Percentiles rank a stretch among this genome's conserved stretches.
phyloP scores from a whole-genome alignment of 2,888 invertebrate species.

The Drosophila mimica region DNA sequence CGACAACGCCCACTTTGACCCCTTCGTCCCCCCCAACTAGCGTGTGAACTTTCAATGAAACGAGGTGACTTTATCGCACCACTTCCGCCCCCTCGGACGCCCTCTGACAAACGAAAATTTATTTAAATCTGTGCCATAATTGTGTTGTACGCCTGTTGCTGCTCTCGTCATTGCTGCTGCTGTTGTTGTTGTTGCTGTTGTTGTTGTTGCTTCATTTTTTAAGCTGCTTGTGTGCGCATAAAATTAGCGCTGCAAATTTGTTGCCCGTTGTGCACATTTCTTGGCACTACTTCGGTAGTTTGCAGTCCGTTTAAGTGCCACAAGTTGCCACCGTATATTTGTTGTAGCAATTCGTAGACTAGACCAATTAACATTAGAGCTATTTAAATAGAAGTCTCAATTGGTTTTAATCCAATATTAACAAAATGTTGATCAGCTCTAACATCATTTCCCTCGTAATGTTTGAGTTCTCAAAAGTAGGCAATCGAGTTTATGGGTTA shows the following conservation, averaged over 20 bases:
- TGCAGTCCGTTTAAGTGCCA: conserved; percentile 51
- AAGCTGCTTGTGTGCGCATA: conserved; percentile 56
- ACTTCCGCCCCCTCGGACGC: conserved; percentile 25
- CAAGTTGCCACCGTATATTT: conserved; percentile 46
- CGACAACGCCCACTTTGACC: conserved; percentile 12
- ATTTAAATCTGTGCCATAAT: conserved; percentile 76
- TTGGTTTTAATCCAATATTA: neutral
- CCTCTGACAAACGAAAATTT: conserved; percentile 60
- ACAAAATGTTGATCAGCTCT: neutral
- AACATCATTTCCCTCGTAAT: neutral
- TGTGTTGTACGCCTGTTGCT: conserved; percentile 71
- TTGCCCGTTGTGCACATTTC: conserved; percentile 57
- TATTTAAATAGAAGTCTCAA: neutral
- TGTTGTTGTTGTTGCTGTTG: conserved; percentile 11
- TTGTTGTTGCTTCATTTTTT: conserved; percentile 3
- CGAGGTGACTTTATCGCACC: conserved; percentile 38
- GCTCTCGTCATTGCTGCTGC: conserved; percentile 11
- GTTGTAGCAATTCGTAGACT: conserved; percentile 1
- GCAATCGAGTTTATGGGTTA: neutral
- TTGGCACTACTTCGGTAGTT: conserved; percentile 25
- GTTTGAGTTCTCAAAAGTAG: no score
- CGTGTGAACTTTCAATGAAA: conserved; percentile 69
- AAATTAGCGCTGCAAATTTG: conserved; percentile 68
- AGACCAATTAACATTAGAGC: conserved; percentile 1
- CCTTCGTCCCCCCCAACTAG: conserved; percentile 31